phyloP scores from a whole-genome alignment of 2,888 invertebrate species.

The Leptinotarsa rubiginosa region DNA sequence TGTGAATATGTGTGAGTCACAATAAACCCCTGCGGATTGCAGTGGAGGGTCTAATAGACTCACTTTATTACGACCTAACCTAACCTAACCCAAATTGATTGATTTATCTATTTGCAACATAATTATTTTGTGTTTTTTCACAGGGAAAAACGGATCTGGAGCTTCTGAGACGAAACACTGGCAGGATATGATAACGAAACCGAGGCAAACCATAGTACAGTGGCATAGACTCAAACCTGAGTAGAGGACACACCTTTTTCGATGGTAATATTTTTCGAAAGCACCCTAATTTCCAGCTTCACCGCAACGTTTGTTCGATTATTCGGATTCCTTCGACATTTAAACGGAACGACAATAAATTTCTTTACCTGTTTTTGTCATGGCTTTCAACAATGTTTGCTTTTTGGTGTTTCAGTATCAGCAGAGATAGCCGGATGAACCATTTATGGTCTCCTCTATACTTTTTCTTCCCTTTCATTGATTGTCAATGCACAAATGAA shows the following conservation, averaged over 20 bases:
- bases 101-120: no score
- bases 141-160: slow-evolving; percentile 93
- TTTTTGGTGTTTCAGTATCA: background rate
- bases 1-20: no score
- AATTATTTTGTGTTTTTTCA: slow-evolving; percentile 56
- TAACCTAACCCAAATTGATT: no score
- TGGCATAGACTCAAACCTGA: slow-evolving; percentile 97
- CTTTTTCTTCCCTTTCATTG: background rate
- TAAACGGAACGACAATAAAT: slow-evolving; percentile 36
- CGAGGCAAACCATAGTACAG: slow-evolving; percentile 93
- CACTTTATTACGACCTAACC: no score
- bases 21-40: no score
- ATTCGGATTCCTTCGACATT: slow-evolving; percentile 23
- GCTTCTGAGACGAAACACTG: slow-evolving; percentile 97
- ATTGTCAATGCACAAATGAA: background rate
- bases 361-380: slow-evolving; percentile 19
- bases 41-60: no score
- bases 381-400: background rate
- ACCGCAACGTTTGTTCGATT: background rate
- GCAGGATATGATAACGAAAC: slow-evolving; percentile 99
- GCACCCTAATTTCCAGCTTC: slow-evolving; percentile 30
- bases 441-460: background rate
- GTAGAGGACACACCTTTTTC: slow-evolving; percentile 67
- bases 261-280: slow-evolving; percentile 44
- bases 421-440: background rate